Base-by-base conservation (phyloP, 2,797 vertebrate genomes). In the Cirrhinus mrigala region DNA sequence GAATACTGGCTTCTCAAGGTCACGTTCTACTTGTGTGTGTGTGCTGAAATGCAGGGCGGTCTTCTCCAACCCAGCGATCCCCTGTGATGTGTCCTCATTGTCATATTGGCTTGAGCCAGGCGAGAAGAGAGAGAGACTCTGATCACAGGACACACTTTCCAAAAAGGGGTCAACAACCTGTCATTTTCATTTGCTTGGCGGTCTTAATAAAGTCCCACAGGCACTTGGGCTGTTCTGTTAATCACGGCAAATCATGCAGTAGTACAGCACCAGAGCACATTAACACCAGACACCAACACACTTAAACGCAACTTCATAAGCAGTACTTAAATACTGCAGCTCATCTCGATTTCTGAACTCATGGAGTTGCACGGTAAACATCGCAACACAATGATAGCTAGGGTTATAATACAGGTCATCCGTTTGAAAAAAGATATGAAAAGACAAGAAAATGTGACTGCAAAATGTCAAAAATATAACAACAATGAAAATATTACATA, bases 131-230 rank as follows among this genome's bases (percentile, higher is more conserved):
- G 73, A 84, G 22, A 71, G 16, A 76, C 58, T 48, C 24, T 85
- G 22, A 83, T 76, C 71, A 76, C 44, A 73, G 66, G 77, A 70
- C 81, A 79, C 46, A 66, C 20, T 86, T 56, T 83, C 58, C 79
- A 84, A 70, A 88, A 88, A 83, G 85, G 78, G 85, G 85, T 88
- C 85, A 77, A 73, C 46, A 66, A 87, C 83, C 87, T 85, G 79
- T 77, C 83, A 79, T 52, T 82, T 85, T 77, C 44, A 82, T 85
- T 79, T 71, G 62, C 52, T 79, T 40, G 75, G 64, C 68, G 16
- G 20, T 71, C 83, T 79, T 85, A 84, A 77, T 77, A 79, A 74
- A 79, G 77, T 79, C 76, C 77, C 83, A 73, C 56, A 40, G 76
- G 76, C 56, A 62, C 56, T 54, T 52, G 40, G n/a, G 52, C 24